Percentiles rank a stretch among this genome's conserved stretches.
Evolutionary conservation across 2,797 vertebrate species (phyloP).

Genomic region (Gobionotothen gibberifrons): DNA sequence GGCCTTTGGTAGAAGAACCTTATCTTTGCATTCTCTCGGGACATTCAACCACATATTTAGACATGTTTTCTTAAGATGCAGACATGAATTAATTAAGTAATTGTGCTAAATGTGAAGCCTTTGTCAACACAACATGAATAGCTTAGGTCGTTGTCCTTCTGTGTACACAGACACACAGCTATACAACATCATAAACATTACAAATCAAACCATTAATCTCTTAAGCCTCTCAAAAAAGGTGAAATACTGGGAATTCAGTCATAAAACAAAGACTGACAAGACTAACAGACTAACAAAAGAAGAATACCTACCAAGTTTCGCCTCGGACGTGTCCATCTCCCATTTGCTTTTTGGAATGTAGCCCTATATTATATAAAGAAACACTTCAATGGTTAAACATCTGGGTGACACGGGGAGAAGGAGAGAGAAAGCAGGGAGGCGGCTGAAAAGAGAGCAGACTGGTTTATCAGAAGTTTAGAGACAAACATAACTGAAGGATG

Average conservation of each 20-base stretch:
- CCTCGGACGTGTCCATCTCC: constrained; percentile 99
- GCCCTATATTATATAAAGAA: constrained; percentile 97
- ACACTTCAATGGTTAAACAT: constrained; percentile 95
- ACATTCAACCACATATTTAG: neutral
- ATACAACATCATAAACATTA: neutral
- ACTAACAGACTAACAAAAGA: neutral
- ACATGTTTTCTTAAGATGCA: neutral
- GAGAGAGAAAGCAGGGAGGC: constrained; percentile 41
- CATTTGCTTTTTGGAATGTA: constrained; percentile 99
- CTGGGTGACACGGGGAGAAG: constrained; percentile 51
- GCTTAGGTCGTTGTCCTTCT: neutral
- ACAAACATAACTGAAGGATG: constrained; percentile 58
- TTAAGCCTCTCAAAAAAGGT: neutral
- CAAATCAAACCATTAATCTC: neutral
- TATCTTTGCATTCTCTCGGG: neutral
- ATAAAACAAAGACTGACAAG: neutral
- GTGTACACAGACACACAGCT: neutral
- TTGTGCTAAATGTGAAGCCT: neutral
- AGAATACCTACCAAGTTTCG: constrained; percentile 95
- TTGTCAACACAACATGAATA: neutral
- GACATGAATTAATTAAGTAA: neutral
- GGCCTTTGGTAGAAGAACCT: neutral
- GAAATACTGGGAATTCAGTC: neutral
- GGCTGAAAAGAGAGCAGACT: constrained; percentile 71
- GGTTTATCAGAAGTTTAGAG: constrained; percentile 71